Conservation (phyloP, 2,797 vertebrate species). For the Platyrinchus mystaceus region DNA sequence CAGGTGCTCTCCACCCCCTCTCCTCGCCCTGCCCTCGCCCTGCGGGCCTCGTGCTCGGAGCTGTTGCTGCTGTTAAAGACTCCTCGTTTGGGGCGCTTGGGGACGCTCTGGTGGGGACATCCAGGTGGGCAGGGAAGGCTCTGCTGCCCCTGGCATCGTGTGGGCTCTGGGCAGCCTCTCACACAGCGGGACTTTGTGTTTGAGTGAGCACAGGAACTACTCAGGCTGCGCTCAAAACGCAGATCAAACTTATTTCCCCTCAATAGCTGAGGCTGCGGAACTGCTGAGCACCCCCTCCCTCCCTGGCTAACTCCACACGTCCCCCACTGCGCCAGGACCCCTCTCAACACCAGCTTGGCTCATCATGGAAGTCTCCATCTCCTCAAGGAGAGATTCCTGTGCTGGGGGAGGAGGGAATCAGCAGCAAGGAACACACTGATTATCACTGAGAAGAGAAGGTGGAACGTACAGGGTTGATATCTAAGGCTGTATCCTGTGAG, state of each 20-base stretch:
- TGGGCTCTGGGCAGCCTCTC: not conserved
- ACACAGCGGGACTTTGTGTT: fast-evolving
- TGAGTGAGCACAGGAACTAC: not conserved
- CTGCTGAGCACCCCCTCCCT: not conserved
- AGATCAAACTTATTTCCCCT: not conserved
- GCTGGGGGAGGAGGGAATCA: not conserved
- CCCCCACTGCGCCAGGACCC: not conserved
- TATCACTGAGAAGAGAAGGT: not conserved
- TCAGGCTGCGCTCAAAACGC: fast-evolving
- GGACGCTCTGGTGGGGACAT: not conserved
- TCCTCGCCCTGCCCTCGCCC: fast-evolving
- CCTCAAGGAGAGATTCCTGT: not conserved
- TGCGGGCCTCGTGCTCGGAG: not conserved
- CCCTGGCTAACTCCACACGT: no score
- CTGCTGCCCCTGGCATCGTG: not conserved
- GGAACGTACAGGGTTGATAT: conserved; percentile 85
- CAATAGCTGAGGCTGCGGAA: fast-evolving
- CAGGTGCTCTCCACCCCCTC: not conserved
- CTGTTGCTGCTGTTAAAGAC: not conserved
- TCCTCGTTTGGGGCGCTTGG: fast-evolving
- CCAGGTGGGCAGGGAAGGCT: not conserved
- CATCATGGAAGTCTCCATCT: not conserved
- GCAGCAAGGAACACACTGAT: not conserved
- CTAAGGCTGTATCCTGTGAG: conserved; percentile 89
- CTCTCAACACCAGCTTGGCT: not conserved